phyloP scores from a whole-genome alignment of 2,113 vertebrate genomes.

The Furnarius figulus region DNA sequence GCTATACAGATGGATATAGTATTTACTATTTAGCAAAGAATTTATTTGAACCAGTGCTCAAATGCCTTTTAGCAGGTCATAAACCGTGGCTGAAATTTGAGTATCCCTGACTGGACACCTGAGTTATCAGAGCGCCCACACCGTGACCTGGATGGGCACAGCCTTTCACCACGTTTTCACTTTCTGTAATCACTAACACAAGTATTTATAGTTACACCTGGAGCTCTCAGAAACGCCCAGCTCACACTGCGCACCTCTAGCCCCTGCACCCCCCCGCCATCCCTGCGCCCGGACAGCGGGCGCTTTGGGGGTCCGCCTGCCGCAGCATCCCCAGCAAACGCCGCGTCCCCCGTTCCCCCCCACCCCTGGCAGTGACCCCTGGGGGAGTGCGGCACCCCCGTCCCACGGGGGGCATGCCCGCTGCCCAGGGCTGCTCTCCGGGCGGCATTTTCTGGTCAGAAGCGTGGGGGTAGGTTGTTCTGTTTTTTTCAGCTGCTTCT shows the following conservation, averaged over 20 bases:
- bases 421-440: background rate
- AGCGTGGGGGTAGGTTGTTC: rapidly evolving
- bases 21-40: background rate
- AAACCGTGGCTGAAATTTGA: rapidly evolving
- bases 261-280: background rate
- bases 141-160: background rate
- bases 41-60: background rate
- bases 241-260: background rate
- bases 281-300: background rate
- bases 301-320: too few relatives aligned
- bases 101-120: rapidly evolving
- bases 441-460: background rate
- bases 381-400: background rate
- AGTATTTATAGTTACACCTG: rapidly evolving
- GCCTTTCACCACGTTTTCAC: background rate
- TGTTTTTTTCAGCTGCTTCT: background rate
- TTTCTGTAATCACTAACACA: rapidly evolving
- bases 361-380: background rate
- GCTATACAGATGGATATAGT: background rate
- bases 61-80: background rate
- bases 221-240: background rate
- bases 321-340: background rate
- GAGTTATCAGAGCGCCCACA: too few relatives aligned
- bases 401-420: background rate
- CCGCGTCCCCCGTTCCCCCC: background rate